Base-by-base conservation (phyloP, 2,888 invertebrate genomes). In the Bunonema sp. region DNA sequence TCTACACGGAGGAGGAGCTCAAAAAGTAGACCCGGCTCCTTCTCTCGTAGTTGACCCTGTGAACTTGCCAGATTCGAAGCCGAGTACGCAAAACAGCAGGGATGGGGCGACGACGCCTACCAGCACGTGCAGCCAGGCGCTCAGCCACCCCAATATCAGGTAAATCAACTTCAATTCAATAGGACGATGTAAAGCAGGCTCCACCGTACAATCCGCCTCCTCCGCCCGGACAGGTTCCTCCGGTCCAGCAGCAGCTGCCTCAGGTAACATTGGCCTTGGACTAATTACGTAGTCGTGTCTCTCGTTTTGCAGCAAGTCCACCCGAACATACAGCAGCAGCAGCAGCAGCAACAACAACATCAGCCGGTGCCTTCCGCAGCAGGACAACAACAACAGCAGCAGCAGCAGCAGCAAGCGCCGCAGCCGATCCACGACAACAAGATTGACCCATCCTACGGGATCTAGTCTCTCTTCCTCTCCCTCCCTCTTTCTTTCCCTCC, bases 1-100 rank as follows among this genome's bases (percentile, higher is more conserved):
- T 60, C 8, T 64, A 62, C 50, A 63, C 64, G 5, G 61, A 62
- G 15, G 64, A 86, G 56, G 91, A 93, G 64, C 46, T 67, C 31
- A 49, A 58, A 26, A 43, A 48, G 33, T n/a, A n/a, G n/a, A n/a
- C n/a, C n/a, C n/a, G n/a, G n/a, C n/a, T n/a, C n/a, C n/a, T n/a
- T n/a, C n/a, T n/a, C n/a, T n/a, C n/a, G n/a, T n/a, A n/a, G n/a
- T n/a, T n/a, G n/a, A n/a, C n/a, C n/a, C n/a, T n/a, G n/a, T n/a
- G n/a, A n/a, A n/a, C n/a, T n/a, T n/a, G n/a, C n/a, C n/a, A n/a
- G n/a, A n/a, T 83, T 84, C 54, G 76, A 81, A 39, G 79, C 80
- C 51, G 87, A 79, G 33, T 66, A 62, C 45, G 66, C 66, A 0
- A 44, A 51, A 30, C 39, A 61, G 41, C 47, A 58, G 49, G 60